Base-by-base conservation (phyloP, 2,797 vertebrate genomes). In the Prionace glauca region DNA sequence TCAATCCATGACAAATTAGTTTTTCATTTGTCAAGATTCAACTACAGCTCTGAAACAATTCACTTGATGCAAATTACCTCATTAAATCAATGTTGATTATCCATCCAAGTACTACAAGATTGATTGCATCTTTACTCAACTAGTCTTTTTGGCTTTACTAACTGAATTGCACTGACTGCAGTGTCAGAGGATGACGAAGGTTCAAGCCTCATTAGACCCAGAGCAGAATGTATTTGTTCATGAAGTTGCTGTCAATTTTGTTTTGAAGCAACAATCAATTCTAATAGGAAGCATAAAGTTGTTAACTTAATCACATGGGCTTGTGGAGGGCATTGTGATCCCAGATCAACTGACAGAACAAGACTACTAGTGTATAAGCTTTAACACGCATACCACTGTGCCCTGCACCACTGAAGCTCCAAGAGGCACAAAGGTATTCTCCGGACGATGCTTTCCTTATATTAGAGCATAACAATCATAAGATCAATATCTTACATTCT, bases 181-280 rank as follows among this genome's bases (percentile, higher is more conserved):
- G n/a, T 56, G 24, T 74, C 12, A 77, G 24, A 56, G 29, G 26
- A 74, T 91, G 26, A 65, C 11, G 2, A 18, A 91, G 81, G 26
- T 36, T 91, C 14, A 91, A 91, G n/a, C 60, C 32, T 91, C 62
- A 20, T 91, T 65, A 65, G 26, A n/a, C 56, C 18, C 16, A 3
- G 32, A 91, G 60, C 65, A n/a, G 14, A 77, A 95, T 45, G 26
- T n/a, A 77, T 60, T 95, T 77, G 93, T 56, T 95, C 45, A 32
- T 95, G 29, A 50, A 74, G 50, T 16, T 50, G 88, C 93, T 60
- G 71, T 95, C 71, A 77, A 45, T 50, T 94, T 45, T 12, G 45
- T n/a, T 95, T 74, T 32, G 50, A 95, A 95, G 67, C 45, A 95
- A 32, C 45, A 56, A 77, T 95, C 71, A 95, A 95, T 95, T 77